phyloP scores from a whole-genome alignment of 2,113 vertebrate species.

The Geothlypis trichas region DNA sequence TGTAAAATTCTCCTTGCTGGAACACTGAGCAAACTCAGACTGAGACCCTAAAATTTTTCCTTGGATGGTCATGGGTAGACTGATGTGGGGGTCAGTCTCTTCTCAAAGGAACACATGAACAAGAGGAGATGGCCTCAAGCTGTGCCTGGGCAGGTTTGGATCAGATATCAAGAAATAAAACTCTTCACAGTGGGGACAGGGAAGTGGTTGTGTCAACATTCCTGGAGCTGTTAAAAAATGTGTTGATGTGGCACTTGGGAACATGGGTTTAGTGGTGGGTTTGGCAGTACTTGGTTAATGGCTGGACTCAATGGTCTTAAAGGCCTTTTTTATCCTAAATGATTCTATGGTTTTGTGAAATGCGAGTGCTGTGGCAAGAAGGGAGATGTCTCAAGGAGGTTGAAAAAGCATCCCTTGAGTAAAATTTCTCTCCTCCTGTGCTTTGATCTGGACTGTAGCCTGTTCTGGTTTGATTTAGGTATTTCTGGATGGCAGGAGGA shows the following conservation, averaged over 20 bases:
- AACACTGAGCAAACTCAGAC: not conserved
- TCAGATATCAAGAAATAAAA: not conserved
- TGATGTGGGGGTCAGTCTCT: too few species aligned
- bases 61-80: not conserved
- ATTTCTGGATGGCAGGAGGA: not conserved
- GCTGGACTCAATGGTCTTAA: not conserved
- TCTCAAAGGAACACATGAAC: not conserved
- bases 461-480: not conserved
- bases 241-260: not conserved
- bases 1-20: not conserved
- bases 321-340: not conserved
- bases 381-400: not conserved
- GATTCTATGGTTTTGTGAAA: not conserved
- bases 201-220: not conserved
- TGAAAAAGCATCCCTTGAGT: not conserved
- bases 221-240: not conserved
- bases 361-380: not conserved
- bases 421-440: not conserved
- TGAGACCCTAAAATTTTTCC: not conserved
- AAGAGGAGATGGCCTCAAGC: not conserved
- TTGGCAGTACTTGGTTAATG: not conserved
- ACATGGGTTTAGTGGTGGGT: not conserved
- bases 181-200: not conserved
- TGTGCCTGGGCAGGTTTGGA: not conserved
- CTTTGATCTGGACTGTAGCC: not conserved